Percentiles rank a stretch among this genome's conserved stretches.
Conservation (phyloP, 1,140 invertebrate species). For the Zaprionus ghesquierei region DNA sequence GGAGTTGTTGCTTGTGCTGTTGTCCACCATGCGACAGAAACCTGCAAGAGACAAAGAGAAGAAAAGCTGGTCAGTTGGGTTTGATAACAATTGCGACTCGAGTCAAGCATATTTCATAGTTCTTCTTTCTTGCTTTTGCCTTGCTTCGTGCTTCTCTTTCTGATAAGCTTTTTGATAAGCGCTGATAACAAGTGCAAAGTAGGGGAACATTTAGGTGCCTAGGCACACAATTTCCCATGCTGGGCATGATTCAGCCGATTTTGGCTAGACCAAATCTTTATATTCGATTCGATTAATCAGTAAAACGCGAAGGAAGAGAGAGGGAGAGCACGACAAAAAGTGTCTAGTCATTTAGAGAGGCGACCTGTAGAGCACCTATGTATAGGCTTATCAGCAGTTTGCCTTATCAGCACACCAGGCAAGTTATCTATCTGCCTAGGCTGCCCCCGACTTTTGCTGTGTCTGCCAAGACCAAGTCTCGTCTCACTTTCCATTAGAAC, state of each 20-base stretch:
- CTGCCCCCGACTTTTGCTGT: background rate
- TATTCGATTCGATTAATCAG: constrained; percentile 18
- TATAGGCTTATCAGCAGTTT: background rate
- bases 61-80: background rate
- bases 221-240: background rate
- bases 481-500: constrained; percentile 19
- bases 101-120: too few species aligned
- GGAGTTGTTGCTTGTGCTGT: constrained; percentile 82
- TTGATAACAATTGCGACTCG: background rate
- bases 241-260: background rate
- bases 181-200: background rate
- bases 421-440: constrained; percentile 10
- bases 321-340: background rate
- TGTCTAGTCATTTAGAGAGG: constrained; percentile 4
- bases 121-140: background rate
- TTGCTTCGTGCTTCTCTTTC: background rate
- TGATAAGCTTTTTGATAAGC: background rate
- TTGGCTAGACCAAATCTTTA: background rate
- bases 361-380: too few species aligned
- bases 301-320: background rate
- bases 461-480: constrained; percentile 2
- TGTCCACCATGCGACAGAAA: constrained; percentile 93
- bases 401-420: constrained; percentile 6
- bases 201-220: background rate
- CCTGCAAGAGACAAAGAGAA: constrained; percentile 84